Evolutionary conservation across 2,797 vertebrate genomes (phyloP).

Genomic region (Tragelaphus eurycerus): DNA sequence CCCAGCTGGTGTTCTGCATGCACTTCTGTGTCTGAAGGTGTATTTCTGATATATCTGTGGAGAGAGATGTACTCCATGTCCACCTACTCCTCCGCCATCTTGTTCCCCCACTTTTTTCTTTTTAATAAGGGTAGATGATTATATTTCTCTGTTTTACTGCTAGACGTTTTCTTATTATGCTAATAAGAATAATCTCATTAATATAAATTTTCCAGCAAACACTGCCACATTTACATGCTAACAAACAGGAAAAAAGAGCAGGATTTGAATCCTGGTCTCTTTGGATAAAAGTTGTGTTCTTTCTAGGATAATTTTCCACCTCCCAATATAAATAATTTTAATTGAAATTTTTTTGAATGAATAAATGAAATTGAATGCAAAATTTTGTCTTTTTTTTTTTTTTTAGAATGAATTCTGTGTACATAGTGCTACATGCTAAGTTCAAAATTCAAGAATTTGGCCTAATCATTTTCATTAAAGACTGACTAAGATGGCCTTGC

Average conservation of each 20-base stretch:
- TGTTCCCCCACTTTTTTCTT: not conserved
- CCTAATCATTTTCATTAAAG: not conserved
- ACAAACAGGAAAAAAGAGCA: not conserved
- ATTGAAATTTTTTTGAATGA: not conserved
- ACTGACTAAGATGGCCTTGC: not conserved
- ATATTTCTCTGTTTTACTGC: not conserved
- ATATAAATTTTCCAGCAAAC: not conserved
- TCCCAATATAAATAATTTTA: conserved; percentile 1
- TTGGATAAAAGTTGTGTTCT: not conserved
- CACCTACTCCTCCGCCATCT: not conserved
- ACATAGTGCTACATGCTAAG: not conserved
- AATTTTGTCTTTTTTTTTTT: not conserved
- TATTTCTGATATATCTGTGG: not conserved
- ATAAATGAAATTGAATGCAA: not conserved
- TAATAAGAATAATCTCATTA: not conserved
- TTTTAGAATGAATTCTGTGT: not conserved
- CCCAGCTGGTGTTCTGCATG: not conserved
- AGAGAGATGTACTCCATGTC: not conserved
- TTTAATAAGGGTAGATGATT: not conserved
- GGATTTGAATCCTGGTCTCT: not conserved
- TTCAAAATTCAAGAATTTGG: not conserved
- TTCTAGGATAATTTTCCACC: not conserved
- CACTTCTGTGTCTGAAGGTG: not conserved
- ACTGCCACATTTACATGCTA: not conserved
- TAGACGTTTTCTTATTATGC: not conserved